Evolutionary conservation across 2,888 invertebrate species (phyloP).

Genomic region (Sphecodes monilicornis): DNA sequence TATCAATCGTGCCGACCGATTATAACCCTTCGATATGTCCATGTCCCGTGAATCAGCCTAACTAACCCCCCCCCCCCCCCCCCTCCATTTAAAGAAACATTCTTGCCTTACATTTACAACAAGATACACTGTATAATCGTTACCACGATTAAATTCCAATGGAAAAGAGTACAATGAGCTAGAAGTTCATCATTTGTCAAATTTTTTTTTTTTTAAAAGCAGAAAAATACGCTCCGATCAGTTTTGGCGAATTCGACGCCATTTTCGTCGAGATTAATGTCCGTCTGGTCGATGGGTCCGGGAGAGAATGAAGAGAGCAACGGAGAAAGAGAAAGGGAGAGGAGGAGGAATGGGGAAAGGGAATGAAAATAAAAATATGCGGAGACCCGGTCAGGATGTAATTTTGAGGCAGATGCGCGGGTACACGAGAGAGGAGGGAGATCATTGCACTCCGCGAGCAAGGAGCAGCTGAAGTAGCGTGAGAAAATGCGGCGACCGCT

Average conservation of each 20-base stretch:
- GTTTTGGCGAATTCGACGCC: not conserved
- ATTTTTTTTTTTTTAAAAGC: not conserved
- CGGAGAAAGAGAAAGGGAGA: not conserved
- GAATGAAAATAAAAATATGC: constrained; percentile 35
- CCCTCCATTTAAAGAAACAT: too few species aligned
- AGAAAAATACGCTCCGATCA: not conserved
- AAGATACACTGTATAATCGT: too few species aligned
- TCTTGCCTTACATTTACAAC: too few species aligned
- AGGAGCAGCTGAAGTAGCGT: constrained; percentile 75
- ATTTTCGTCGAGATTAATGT: constrained; percentile 12
- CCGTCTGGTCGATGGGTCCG: not conserved
- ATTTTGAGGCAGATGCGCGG: constrained; percentile 72
- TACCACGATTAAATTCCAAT: too few species aligned
- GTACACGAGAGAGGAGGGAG: constrained; percentile 66
- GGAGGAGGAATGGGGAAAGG: constrained; percentile 17
- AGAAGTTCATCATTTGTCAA: not conserved
- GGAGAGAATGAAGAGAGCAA: not conserved
- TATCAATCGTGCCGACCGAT: not conserved
- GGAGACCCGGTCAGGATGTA: constrained; percentile 54
- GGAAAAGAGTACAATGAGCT: not conserved
- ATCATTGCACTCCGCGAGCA: constrained; percentile 67
- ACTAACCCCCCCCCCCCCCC: too few species aligned
- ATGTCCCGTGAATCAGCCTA: not conserved
- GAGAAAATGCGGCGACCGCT: constrained; percentile 69
- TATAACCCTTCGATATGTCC: not conserved